Base-by-base conservation (phyloP, 2,888 invertebrate genomes). In the Drosophila stalkeri region DNA sequence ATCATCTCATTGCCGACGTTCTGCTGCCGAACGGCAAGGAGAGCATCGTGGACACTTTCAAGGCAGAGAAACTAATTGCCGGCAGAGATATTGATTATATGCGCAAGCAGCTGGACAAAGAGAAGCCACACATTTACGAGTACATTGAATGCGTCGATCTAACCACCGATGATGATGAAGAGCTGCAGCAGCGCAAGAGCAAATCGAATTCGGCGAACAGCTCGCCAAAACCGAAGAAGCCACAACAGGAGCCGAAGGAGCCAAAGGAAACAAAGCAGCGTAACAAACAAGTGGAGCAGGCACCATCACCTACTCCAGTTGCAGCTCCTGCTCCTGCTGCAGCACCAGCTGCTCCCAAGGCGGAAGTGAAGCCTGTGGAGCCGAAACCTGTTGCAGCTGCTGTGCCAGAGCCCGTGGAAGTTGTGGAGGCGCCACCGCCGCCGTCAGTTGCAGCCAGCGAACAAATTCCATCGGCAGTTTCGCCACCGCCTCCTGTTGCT, bases 61-160 rank as follows among this genome's bases (percentile, higher is more conserved):
- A 89, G 65, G 72, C 83, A 3, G 88, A 90, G 41, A 82, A 91
- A 14, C 75, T 92, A 0, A 85, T 91, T 2, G 76, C 89, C 3
- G 80, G 89, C 12, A 78, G 81, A 7, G 92, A 92, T 71, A 33
- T 92, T 31, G 90, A 91, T 3, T 90, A 89, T 59, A 89, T 92
- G 74, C 91, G 91, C 39, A 89, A 89, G 72, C 75, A 90, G 35
- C 74, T 93, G 54, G 92, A 93, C 11, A 91, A 91, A 43, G 91
- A 91, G 44, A 90, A 88, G 18, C 67, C 91, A 4, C 89, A 89
- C 60, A 57, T 81, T 4, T 87, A 90, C 54, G 91, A 92, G 65
- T 92, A 91, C 37, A 92, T 92, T 61, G 92, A 92, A 71, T 91
- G 84, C 16, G 92, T 92, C 0, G 92, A 92, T 46, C 66, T 92